Evolutionary conservation across 1,140 invertebrate species (phyloP), one percentile per base, ranked within the genome.

Genomic region (Pseudomyrmex flavicornis): DNA sequence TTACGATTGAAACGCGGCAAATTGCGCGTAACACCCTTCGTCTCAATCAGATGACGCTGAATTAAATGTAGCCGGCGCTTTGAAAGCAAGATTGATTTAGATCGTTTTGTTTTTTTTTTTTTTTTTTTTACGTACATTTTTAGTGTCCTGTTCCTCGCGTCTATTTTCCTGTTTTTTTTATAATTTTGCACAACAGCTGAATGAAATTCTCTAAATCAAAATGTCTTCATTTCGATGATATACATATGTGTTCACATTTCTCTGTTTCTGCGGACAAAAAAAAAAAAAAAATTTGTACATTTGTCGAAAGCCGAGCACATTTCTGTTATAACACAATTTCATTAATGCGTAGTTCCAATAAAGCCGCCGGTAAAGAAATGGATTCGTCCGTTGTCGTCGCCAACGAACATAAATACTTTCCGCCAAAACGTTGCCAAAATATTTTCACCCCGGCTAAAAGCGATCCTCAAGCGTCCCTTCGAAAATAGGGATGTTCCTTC

Each of bases 21-120:
- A 93, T 93, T 93, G 92, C 90, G 92, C 92, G 92, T 93, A 91
- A 93, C 92, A 92, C 86, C 92, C 92, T 86, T 83, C 70, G 79
- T 66, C 46, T 70, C 74, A 77, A 79, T 79, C 82, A 68, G 54
- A 72, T 48, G 61, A 82, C 56, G 76, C 65, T 69, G 56, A 75
- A 89, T 90, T 88, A 87, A 86, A 90, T 90, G 35, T 35, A 35
- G 35, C 88, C 69, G 35, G 72, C 48, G 52, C 44, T 22, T 66
- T 80, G 79, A 76, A 46, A 77, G 66, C 76, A 59, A 48, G 15
- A 22, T 26, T 52, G 54, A 15, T 17, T 17, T 72, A 12, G 65
- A 79, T 54, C 65, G 10, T 12, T 15, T 13, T 52, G 13, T 50
- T 12, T 44, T 50, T 15, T 12, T 59, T 44, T 15, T 12, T 59